Conservation (phyloP, 1,140 invertebrate species). For the Ooceraea biroi region DNA sequence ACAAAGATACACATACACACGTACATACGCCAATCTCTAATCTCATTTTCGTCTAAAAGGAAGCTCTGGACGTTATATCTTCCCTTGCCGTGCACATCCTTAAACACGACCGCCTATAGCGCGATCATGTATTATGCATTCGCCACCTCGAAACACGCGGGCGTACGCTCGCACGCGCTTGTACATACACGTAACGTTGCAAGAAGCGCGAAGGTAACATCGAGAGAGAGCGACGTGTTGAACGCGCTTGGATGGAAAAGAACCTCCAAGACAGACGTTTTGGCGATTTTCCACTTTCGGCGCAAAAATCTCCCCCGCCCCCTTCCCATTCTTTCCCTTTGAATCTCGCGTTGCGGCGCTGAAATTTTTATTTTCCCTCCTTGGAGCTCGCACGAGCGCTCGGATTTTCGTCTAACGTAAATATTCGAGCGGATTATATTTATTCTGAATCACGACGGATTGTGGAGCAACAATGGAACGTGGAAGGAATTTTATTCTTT, state of each 20-base stretch:
- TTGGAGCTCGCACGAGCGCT: slow-evolving; percentile 1
- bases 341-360: slow-evolving; percentile 37
- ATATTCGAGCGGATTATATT: slow-evolving; percentile 54
- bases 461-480: neutral
- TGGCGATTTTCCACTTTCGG: slow-evolving; percentile 57
- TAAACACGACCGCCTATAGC: slow-evolving; percentile 75
- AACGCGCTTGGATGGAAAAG: slow-evolving; percentile 12
- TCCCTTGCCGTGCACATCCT: slow-evolving; percentile 66
- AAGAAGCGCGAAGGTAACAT: slow-evolving; percentile 24
- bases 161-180: slow-evolving; percentile 25
- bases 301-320: slow-evolving; percentile 5
- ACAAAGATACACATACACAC: neutral
- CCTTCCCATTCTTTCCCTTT: neutral
- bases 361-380: slow-evolving; percentile 46
- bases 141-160: slow-evolving; percentile 67
- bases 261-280: slow-evolving; percentile 19
- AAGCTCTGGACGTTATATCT: slow-evolving; percentile 71
- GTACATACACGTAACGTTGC: slow-evolving; percentile 1
- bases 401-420: slow-evolving; percentile 29
- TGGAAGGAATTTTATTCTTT: slow-evolving; percentile 10
- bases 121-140: slow-evolving; percentile 76
- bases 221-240: slow-evolving; percentile 20
- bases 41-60: slow-evolving; percentile 74
- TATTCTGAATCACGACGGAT: slow-evolving; percentile 19
- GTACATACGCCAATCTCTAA: slow-evolving; percentile 71